Evolutionary conservation across 2,888 invertebrate genomes (phyloP).

Genomic region (Cabera pusaria): DNA sequence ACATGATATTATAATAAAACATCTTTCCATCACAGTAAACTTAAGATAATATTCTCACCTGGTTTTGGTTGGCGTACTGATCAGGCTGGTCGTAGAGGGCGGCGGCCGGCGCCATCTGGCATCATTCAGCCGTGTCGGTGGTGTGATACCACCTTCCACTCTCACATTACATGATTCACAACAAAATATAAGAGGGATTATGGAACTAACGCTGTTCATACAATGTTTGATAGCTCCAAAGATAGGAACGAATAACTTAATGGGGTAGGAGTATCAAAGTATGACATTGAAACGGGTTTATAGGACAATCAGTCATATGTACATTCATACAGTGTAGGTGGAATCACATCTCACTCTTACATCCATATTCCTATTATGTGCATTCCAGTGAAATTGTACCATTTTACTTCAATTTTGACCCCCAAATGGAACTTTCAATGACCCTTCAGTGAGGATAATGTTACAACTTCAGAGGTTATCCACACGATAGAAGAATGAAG

Average conservation of each 20-base stretch:
- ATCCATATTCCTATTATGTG: conserved; percentile 64
- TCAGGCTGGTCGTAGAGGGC: conserved; percentile 6
- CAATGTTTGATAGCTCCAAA: too few species aligned
- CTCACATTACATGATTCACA: conserved; percentile 6
- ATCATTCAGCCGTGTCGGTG: conserved; percentile 55
- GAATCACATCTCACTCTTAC: conserved; percentile 56
- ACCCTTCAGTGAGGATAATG: too few species aligned
- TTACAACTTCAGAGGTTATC: conserved; percentile 62
- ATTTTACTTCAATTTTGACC: conserved; percentile 15
- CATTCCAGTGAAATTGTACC: conserved; percentile 64
- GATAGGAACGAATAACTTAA: too few species aligned
- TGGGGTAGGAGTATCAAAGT: too few species aligned
- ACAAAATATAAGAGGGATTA: not conserved
- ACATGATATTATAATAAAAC: too few species aligned
- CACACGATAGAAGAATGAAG: conserved; percentile 61
- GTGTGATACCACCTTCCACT: conserved; percentile 48
- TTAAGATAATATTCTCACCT: conserved; percentile 3
- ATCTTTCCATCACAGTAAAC: too few species aligned
- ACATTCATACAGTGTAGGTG: conserved; percentile 46
- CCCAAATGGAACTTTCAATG: too few species aligned
- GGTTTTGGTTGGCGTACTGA: conserved; percentile 14
- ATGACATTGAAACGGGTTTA: too few species aligned
- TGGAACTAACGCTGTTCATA: too few species aligned
- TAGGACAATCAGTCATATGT: not conserved
- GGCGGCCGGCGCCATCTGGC: conserved; percentile 47